phyloP scores from a whole-genome alignment of 2,113 vertebrate species.

The Bubo blakistoni region DNA sequence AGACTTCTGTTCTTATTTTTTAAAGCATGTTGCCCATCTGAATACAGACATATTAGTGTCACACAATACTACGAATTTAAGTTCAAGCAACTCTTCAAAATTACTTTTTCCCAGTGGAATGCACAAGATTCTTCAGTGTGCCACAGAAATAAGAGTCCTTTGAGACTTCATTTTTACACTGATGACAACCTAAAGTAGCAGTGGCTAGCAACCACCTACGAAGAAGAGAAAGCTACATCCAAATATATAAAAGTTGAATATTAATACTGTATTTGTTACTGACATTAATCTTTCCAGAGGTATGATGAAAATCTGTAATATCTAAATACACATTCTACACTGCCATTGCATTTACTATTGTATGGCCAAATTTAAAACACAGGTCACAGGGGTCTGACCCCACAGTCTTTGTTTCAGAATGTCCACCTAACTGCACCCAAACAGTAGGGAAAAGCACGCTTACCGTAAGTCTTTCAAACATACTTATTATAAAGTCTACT shows the following conservation, averaged over 20 bases:
- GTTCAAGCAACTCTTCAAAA: neutral
- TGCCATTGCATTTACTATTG: neutral
- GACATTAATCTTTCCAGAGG: neutral
- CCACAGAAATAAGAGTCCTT: neutral
- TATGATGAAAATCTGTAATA: neutral
- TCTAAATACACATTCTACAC: neutral
- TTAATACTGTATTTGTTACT: neutral
- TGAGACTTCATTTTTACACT: neutral
- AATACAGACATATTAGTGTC: neutral
- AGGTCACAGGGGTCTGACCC: neutral
- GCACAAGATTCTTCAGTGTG: neutral
- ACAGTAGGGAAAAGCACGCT: neutral
- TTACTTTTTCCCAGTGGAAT: neutral
- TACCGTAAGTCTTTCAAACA: neutral
- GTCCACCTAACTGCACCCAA: neutral
- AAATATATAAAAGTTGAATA: neutral
- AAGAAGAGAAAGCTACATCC: neutral
- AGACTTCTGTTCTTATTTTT: neutral
- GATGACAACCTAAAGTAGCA: neutral
- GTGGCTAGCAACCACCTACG: fast-evolving
- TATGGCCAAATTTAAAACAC: neutral
- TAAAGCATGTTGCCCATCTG: neutral
- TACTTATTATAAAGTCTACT: neutral
- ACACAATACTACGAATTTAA: neutral
- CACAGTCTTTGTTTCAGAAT: neutral